Evolutionary conservation across 2,113 vertebrate species (phyloP), one percentile per base, ranked within the genome.

Genomic region (Actenoides lindsayi): DNA sequence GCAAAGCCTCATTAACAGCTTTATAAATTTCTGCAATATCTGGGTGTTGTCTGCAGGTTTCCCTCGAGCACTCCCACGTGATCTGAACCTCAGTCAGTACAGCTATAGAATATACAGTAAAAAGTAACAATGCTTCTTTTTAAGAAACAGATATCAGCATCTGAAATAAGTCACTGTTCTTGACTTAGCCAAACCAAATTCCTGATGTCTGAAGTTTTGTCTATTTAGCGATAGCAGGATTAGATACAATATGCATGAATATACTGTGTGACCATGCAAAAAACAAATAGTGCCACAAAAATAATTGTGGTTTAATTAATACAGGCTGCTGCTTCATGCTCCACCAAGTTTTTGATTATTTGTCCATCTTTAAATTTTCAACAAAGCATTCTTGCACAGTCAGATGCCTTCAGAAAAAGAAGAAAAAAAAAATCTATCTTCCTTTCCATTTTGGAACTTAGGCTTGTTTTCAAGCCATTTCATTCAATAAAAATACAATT

Each of bases 301-400:
- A 91, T 94, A 84, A 92, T 51, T 95, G 94, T 75, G 83, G 86
- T 83, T 95, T 95, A 96, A 96, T 96, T 90, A 95, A 89, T 94
- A 67, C 90, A 84, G 83, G 87, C 92, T 96, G 95, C 89, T 94
- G 77, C 77, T 89, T 78, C 67, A 44, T 62, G 77, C 67, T 64
- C 50, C 87, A 90, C 70, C 67, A 95, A 95, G 73, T 65, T 93
- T 96, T 89, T 87, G 65, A 85, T 95, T 96, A 89, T 94, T 93
- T 96, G 89, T 73, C 90, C 83, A 77, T 89, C 92, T 89, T 96
- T 86, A 95, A 68, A 92, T 93, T 96, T 94, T 89, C 91, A 93
- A 93, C 93, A 92, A 96, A 96, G 89, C 91, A 90, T 96, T 96
- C 94, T 88, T 96, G 76, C 95, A 89, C 90, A 75, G 89, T 82